Evolutionary conservation across 2,113 vertebrate genomes (phyloP).

Genomic region (Zosterops hypoxanthus): DNA sequence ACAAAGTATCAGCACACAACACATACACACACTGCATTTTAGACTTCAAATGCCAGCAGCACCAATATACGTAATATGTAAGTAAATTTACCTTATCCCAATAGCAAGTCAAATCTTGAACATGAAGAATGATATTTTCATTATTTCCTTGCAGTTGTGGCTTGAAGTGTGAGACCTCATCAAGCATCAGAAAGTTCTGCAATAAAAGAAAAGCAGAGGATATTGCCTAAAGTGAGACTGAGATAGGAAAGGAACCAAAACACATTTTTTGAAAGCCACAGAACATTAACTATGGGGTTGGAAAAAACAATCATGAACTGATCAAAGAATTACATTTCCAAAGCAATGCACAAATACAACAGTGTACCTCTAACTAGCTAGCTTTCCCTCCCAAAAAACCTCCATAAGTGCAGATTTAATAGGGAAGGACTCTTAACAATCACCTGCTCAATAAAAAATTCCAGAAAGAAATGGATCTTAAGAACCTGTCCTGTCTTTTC

Average conservation of each 20-base stretch:
- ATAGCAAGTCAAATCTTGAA: slow-evolving; percentile 84
- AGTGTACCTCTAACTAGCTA: neutral
- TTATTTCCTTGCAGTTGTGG: slow-evolving; percentile 21
- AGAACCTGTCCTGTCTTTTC: neutral
- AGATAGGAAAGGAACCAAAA: neutral
- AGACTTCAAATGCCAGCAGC: neutral
- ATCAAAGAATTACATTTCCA: neutral
- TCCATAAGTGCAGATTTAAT: neutral
- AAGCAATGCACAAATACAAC: neutral
- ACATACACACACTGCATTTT: neutral
- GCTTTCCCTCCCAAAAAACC: neutral
- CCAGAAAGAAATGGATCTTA: neutral
- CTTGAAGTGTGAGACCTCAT: slow-evolving; percentile 74
- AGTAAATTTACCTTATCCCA: slow-evolving; percentile 85
- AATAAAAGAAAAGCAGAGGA: neutral
- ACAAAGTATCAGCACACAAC: neutral
- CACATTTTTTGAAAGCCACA: neutral
- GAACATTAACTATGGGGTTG: neutral
- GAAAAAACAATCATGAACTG: neutral
- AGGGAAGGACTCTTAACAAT: neutral
- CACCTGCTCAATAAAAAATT: neutral
- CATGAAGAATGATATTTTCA: slow-evolving; percentile 70
- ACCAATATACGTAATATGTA: neutral
- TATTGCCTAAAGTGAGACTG: neutral
- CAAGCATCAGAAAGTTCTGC: slow-evolving; percentile 85